Conservation (phyloP, 2,888 invertebrate species). For the Resseliella maxima region DNA sequence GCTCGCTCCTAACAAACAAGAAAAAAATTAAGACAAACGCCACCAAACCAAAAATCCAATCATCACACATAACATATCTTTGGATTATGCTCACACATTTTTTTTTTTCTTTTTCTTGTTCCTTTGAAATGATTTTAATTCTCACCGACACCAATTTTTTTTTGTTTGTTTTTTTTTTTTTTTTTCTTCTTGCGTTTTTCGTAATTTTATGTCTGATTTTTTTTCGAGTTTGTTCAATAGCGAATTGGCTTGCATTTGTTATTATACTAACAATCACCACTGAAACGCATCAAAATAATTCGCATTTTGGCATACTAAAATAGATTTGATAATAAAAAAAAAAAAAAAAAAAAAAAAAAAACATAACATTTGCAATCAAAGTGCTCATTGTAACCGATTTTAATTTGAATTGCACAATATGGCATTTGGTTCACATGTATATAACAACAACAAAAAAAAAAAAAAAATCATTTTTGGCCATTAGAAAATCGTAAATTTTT, state of each 20-base stretch:
- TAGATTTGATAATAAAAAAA: too few species aligned
- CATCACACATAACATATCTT: not conserved
- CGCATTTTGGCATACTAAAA: not conserved
- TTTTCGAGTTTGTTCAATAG: not conserved
- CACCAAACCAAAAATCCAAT: slow-evolving; percentile 1
- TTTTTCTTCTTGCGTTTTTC: not conserved
- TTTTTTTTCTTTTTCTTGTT: not conserved
- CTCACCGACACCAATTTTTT: not conserved
- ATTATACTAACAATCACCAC: slow-evolving; percentile 4
- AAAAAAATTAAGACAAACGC: not conserved
- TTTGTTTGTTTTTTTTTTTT: not conserved
- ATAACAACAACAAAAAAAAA: too few species aligned
- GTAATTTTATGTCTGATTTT: not conserved
- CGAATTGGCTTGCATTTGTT: not conserved
- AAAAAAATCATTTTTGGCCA: too few species aligned
- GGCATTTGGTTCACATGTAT: not conserved
- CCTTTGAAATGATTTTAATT: not conserved
- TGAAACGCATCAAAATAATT: slow-evolving; percentile 24
- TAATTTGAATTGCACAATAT: too few species aligned
- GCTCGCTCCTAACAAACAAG: slow-evolving; percentile 9
- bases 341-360: not conserved
- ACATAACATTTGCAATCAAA: not conserved
- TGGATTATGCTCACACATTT: not conserved
- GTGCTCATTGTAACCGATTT: not conserved
- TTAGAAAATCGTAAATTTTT: not conserved